Percentiles rank a stretch among this genome's conserved stretches.
These are phyloP conservation scores for Ochropleura leucogaster DNA, from an alignment of 2,888 invertebrate species.

Conservation along the genomic window DNA sequence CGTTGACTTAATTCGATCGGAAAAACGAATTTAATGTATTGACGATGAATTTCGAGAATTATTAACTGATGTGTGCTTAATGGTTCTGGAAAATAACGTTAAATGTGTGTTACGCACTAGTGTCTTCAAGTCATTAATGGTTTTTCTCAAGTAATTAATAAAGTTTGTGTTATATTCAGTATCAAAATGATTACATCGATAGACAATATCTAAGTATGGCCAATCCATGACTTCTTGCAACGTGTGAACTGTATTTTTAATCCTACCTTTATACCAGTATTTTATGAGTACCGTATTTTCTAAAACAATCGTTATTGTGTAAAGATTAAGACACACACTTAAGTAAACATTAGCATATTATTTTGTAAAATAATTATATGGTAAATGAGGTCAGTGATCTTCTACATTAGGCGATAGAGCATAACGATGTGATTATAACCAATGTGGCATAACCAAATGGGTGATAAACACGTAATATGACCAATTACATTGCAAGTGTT, in stretches of 20 bases:
- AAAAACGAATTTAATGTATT: slow-evolving; percentile 66
- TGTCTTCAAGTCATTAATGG: neutral
- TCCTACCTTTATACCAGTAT: slow-evolving; percentile 4
- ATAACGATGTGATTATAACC: slow-evolving; percentile 34
- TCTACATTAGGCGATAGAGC: slow-evolving; percentile 30
- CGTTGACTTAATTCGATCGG: slow-evolving; percentile 75
- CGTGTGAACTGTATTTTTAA: slow-evolving; percentile 24
- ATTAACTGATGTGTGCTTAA: slow-evolving; percentile 4
- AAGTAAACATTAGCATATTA: slow-evolving; percentile 34
- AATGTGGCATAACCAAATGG: slow-evolving; percentile 32
- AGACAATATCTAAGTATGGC: slow-evolving; percentile 1
- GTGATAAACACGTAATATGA: slow-evolving; percentile 22
- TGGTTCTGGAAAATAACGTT: slow-evolving; percentile 19
- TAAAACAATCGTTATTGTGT: slow-evolving; percentile 23
- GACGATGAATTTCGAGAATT: slow-evolving; percentile 4
- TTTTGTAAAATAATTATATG: slow-evolving; percentile 36
- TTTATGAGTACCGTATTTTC: slow-evolving; percentile 1
- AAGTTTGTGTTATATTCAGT: neutral
- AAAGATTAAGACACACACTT: slow-evolving; percentile 21
- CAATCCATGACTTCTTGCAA: slow-evolving; percentile 3
- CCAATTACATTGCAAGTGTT: neutral
- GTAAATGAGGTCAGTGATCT: slow-evolving; percentile 53
- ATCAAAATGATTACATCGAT: neutral
- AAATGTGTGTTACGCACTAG: too few species aligned
- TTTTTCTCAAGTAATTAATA: neutral